phyloP scores from a whole-genome alignment of 1,140 invertebrate species.

The Amphibalanus amphitrite region DNA sequence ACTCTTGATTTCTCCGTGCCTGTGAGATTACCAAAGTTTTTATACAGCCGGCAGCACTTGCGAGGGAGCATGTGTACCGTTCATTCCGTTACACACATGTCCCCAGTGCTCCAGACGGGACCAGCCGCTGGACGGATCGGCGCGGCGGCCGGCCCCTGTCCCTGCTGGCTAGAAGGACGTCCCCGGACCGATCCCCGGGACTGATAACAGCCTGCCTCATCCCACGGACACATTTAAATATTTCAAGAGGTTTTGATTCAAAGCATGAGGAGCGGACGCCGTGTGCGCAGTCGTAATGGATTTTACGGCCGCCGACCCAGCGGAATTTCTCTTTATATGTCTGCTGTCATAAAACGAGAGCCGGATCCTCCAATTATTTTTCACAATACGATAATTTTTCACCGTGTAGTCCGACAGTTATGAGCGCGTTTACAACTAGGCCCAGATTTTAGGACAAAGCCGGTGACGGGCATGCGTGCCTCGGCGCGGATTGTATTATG shows the following conservation, averaged over 20 bases:
- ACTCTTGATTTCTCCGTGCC: no score
- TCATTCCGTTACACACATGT: no score
- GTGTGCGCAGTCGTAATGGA: background rate
- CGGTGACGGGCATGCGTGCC: background rate
- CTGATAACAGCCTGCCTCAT: background rate
- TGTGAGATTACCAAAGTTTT: no score
- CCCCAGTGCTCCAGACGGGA: no score
- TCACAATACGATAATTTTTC: conserved; percentile 2
- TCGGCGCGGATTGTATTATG: background rate
- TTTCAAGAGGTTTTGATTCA: conserved; percentile 1
- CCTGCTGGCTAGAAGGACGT: no score
- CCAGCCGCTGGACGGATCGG: no score
- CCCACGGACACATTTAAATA: background rate
- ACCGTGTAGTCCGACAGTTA: background rate
- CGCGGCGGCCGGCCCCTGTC: no score
- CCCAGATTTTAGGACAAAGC: background rate
- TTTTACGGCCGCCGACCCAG: background rate
- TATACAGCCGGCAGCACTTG: no score
- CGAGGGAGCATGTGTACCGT: no score
- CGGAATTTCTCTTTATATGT: conserved; percentile 1
- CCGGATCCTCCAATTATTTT: background rate
- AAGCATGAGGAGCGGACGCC: background rate
- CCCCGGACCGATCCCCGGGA: no score
- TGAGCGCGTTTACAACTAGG: conserved; percentile 1
- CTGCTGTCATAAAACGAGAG: background rate